These are phyloP conservation scores for Brachyhypopomus occidentalis DNA, from an alignment of 2,113 vertebrate species.

Conservation along the genomic window DNA sequence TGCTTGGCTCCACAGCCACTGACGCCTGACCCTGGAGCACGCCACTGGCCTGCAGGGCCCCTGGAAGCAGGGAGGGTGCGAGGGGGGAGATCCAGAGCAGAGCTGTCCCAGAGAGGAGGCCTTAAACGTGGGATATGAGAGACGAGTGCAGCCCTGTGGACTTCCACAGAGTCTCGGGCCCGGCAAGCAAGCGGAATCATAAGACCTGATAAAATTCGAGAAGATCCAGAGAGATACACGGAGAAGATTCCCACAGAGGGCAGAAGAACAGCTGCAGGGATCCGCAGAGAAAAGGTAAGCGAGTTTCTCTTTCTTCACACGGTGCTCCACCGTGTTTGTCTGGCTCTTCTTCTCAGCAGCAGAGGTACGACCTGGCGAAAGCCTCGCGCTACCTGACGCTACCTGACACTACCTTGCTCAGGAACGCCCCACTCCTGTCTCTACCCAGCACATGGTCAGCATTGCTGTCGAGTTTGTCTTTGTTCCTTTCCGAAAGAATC, in stretches of 20 bases:
- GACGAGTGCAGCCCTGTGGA: slow-evolving; percentile 63
- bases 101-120: slow-evolving; percentile 40
- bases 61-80: slow-evolving; percentile 38
- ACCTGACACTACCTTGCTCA: too few species aligned
- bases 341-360: slow-evolving; percentile 48
- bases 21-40: slow-evolving; percentile 56
- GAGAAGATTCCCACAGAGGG: not conserved
- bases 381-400: slow-evolving; percentile 10
- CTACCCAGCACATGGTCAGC: slow-evolving; percentile 56
- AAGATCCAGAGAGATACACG: not conserved
- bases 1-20: slow-evolving; percentile 62
- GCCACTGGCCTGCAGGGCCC: slow-evolving; percentile 49
- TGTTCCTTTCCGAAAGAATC: slow-evolving; percentile 44
- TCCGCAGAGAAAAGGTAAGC: not conserved
- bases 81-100: slow-evolving; percentile 10
- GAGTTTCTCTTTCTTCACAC: not conserved
- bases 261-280: not conserved
- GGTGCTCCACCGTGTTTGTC: not conserved
- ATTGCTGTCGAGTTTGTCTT: not conserved
- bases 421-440: slow-evolving; percentile 40
- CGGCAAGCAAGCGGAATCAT: not conserved
- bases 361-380: slow-evolving; percentile 52
- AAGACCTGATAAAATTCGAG: slow-evolving; percentile 52
- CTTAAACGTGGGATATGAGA: slow-evolving; percentile 56
- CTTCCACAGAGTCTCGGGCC: slow-evolving; percentile 15